Conservation (phyloP, 2,113 vertebrate genomes). For the Capreolus pygargus region DNA sequence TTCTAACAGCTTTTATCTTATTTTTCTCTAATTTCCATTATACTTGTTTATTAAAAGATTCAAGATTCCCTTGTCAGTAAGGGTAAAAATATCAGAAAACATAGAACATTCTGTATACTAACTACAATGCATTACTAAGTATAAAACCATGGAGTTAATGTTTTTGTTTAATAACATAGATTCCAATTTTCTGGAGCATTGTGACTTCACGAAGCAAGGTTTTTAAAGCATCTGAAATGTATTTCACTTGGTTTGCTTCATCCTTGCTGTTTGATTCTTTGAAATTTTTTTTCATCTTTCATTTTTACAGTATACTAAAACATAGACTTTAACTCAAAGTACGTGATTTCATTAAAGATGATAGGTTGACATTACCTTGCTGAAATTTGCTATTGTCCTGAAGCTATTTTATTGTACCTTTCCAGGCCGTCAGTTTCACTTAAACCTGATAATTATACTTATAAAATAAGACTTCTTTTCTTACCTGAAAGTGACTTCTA, state of each 20-base stretch:
- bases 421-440: slow-evolving; percentile 61
- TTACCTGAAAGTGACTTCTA: slow-evolving; percentile 67
- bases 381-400: slow-evolving; percentile 46
- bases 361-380: slow-evolving; percentile 39
- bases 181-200: slow-evolving; percentile 45
- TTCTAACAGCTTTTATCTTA: not conserved
- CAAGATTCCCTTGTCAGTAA: not conserved
- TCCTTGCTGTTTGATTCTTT: slow-evolving; percentile 28
- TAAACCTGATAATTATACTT: slow-evolving; percentile 71
- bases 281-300: slow-evolving; percentile 48
- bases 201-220: not conserved
- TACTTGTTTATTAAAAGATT: slow-evolving; percentile 22
- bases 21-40: not conserved
- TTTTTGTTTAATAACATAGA: slow-evolving; percentile 58
- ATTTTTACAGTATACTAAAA: slow-evolving; percentile 39
- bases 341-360: slow-evolving; percentile 54
- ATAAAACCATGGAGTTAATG: slow-evolving; percentile 61
- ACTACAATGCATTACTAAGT: not conserved
- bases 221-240: slow-evolving; percentile 31
- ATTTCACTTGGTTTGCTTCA: slow-evolving; percentile 30
- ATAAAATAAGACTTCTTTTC: slow-evolving; percentile 51
- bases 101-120: slow-evolving; percentile 8
- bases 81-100: not conserved
- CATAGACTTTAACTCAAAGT: slow-evolving; percentile 59
- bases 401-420: slow-evolving; percentile 67